Percentiles rank a stretch among this genome's conserved stretches.
phyloP scores from a whole-genome alignment of 2,888 invertebrate genomes.

The Orthonevra nobilis region DNA sequence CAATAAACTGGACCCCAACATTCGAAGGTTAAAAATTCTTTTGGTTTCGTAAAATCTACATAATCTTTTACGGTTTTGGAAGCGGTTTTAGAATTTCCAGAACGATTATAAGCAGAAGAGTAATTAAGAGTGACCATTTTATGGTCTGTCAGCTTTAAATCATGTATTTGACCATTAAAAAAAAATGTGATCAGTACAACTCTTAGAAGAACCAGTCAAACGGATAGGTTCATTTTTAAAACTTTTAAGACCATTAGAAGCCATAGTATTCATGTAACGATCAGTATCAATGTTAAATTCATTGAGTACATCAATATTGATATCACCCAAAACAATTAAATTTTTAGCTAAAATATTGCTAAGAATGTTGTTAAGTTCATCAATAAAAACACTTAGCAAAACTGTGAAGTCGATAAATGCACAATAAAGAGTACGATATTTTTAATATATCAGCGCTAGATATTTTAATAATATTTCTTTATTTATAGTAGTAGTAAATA shows the following conservation, averaged over 20 bases:
- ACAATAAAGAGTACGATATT: slow-evolving; percentile 10
- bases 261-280: slow-evolving; percentile 9
- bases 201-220: slow-evolving; percentile 1
- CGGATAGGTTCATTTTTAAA: slow-evolving; percentile 3
- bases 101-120: neutral
- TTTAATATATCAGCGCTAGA: slow-evolving; percentile 15
- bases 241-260: slow-evolving; percentile 12
- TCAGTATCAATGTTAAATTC: slow-evolving; percentile 12
- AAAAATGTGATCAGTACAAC: slow-evolving; percentile 24
- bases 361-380: slow-evolving; percentile 6
- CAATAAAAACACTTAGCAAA: neutral
- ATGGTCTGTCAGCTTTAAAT: slow-evolving; percentile 2
- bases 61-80: neutral
- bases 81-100: neutral
- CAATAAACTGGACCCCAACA: neutral
- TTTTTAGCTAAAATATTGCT: neutral
- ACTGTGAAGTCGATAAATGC: slow-evolving; percentile 15
- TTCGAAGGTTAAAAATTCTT: neutral
- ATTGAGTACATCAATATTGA: neutral
- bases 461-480: too few species aligned
- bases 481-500: too few species aligned
- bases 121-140: slow-evolving; percentile 3
- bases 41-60: neutral
- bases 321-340: neutral
- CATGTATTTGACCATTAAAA: slow-evolving; percentile 9